These are phyloP conservation scores for Ptycholaimellus sp. DNA, from an alignment of 2,888 invertebrate genomes.

Conservation along the genomic window DNA sequence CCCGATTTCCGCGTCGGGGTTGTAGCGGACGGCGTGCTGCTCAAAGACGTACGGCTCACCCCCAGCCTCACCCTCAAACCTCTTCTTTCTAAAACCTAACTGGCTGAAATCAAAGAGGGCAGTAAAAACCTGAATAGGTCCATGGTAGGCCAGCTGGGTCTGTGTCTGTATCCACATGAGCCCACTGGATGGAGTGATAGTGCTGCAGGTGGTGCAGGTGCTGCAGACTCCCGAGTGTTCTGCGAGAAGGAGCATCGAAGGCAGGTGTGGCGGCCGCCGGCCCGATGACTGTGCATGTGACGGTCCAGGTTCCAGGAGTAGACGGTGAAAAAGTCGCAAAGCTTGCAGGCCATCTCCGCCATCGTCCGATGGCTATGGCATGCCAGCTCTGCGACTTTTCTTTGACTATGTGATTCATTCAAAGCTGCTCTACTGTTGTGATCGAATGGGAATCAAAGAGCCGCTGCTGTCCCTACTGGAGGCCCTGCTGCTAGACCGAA, in stretches of 20 bases:
- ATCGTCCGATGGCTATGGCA: too few relatives aligned
- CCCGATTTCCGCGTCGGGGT: neutral
- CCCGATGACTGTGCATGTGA: slow-evolving; percentile 39
- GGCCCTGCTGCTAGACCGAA: too few relatives aligned
- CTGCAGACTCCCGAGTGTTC: slow-evolving; percentile 3
- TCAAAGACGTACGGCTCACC: slow-evolving; percentile 3
- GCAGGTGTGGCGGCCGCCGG: slow-evolving; percentile 15
- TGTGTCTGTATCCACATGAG: neutral
- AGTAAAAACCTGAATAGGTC: neutral
- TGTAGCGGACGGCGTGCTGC: slow-evolving; percentile 3
- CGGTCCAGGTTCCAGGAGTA: slow-evolving; percentile 72
- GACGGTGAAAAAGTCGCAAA: slow-evolving; percentile 74
- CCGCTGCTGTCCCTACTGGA: too few relatives aligned
- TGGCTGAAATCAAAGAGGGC: neutral
- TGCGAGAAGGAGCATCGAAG: slow-evolving; percentile 5
- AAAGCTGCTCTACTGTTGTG: too few relatives aligned
- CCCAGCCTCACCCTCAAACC: neutral
- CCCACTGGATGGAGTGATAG: slow-evolving; percentile 10
- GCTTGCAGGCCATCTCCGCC: too few relatives aligned
- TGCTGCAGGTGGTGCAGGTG: slow-evolving; percentile 14
- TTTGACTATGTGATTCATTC: too few relatives aligned
- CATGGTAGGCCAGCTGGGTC: neutral
- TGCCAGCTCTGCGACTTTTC: too few relatives aligned
- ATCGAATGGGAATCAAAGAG: too few relatives aligned
- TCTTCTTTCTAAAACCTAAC: too few relatives aligned